These are phyloP conservation scores for Clepsis dumicolana DNA, from an alignment of 2,888 invertebrate genomes.

Conservation along the genomic window DNA sequence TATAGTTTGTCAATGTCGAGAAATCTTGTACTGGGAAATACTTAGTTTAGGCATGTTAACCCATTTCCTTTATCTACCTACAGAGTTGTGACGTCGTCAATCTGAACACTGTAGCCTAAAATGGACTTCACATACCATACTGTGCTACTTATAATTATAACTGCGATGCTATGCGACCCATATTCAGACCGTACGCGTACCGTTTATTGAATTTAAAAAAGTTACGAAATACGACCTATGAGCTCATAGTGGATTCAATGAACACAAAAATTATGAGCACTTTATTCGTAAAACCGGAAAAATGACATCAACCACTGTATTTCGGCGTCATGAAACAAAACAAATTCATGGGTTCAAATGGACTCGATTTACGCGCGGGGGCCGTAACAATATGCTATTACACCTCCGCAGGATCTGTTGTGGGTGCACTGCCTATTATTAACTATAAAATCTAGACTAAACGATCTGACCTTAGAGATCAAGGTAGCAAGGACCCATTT, in stretches of 20 bases:
- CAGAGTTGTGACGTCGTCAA: background rate
- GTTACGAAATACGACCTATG: slow-evolving; percentile 23
- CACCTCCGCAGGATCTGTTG: slow-evolving; percentile 69
- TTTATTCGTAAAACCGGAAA: slow-evolving; percentile 44
- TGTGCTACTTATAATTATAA: background rate
- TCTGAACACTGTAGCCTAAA: background rate
- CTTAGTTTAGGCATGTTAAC: too few relatives aligned
- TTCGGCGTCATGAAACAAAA: slow-evolving; percentile 52
- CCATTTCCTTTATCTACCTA: background rate
- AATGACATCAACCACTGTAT: slow-evolving; percentile 58
- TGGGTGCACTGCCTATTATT: slow-evolving; percentile 61
- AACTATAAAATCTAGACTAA: slow-evolving; percentile 42
- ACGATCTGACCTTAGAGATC: slow-evolving; percentile 42
- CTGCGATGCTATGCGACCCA: slow-evolving; percentile 18
- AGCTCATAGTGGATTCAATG: slow-evolving; percentile 25
- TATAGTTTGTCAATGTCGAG: background rate
- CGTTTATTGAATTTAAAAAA: slow-evolving; percentile 25
- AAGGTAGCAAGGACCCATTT: slow-evolving; percentile 38
- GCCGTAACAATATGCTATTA: slow-evolving; percentile 69
- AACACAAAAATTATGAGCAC: slow-evolving; percentile 30
- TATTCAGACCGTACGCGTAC: slow-evolving; percentile 25
- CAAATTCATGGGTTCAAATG: slow-evolving; percentile 55
- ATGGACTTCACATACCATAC: background rate
- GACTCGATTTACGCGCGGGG: slow-evolving; percentile 59
- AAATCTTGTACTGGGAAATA: background rate